Conservation (phyloP, 2,797 vertebrate species). For the Enteromius radiatus region DNA sequence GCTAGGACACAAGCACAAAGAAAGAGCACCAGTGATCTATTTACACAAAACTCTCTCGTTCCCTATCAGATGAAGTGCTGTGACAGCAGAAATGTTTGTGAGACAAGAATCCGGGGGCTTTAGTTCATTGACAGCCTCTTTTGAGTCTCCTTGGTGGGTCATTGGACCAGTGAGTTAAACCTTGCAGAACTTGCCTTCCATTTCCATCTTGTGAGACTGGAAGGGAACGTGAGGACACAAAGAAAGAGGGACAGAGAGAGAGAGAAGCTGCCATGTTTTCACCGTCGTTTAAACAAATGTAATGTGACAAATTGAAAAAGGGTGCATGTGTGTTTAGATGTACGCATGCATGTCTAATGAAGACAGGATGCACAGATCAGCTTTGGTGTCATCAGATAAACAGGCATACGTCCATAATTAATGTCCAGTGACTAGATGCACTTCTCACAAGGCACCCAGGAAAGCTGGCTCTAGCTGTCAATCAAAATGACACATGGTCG, state of each 20-base stretch:
- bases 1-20: conserved; percentile 67
- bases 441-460: conserved; percentile 81
- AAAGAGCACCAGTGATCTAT: conserved; percentile 54
- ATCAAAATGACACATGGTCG: conserved; percentile 77
- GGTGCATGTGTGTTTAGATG: conserved; percentile 35
- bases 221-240: conserved; percentile 59
- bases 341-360: conserved; percentile 52
- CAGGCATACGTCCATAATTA: conserved; percentile 87
- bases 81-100: conserved; percentile 84
- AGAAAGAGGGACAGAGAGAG: conserved; percentile 58
- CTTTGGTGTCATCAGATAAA: conserved; percentile 82
- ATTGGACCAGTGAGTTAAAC: conserved; percentile 62
- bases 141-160: conserved; percentile 74
- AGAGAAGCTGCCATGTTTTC: conserved; percentile 84
- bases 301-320: conserved; percentile 87
- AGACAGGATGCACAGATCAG: conserved; percentile 75
- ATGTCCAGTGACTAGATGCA: conserved; percentile 84
- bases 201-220: conserved; percentile 32
- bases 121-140: conserved; percentile 78
- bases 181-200: conserved; percentile 41
- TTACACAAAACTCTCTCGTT: conserved; percentile 48
- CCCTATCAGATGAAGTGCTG: conserved; percentile 73
- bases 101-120: conserved; percentile 75
- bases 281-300: conserved; percentile 89
- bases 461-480: conserved; percentile 78